A percentile compares a stretch with the other conserved stretches of the same genome.
These are phyloP conservation scores for Takifugu ocellatus DNA, from an alignment of 2,797 vertebrate genomes.

Conservation along the genomic window DNA sequence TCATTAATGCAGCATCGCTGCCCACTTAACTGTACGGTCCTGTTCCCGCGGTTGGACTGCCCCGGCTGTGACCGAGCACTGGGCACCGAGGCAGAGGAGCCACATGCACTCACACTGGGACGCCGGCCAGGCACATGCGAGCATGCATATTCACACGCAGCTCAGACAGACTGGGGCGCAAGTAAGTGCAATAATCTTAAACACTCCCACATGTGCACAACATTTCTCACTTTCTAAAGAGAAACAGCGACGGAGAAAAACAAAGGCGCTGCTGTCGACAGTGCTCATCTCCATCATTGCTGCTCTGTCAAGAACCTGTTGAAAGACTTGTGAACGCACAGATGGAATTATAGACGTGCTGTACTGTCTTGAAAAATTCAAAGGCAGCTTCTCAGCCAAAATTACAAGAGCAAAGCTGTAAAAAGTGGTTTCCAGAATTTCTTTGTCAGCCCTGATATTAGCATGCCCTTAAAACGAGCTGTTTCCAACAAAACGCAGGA, in stretches of 20 bases:
- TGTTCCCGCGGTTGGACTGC: conserved; percentile 32
- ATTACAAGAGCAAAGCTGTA: not conserved
- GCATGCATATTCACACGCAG: not conserved
- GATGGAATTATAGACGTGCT: not conserved
- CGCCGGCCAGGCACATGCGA: conserved; percentile 5
- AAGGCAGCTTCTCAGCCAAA: not conserved
- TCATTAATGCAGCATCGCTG: conserved; percentile 68
- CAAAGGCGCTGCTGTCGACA: not conserved
- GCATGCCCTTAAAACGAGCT: not conserved
- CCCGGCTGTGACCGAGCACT: conserved; percentile 36
- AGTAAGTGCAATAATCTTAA: conserved; percentile 1
- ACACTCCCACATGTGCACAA: not conserved
- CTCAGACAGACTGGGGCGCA: not conserved
- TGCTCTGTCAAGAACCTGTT: not conserved
- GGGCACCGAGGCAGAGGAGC: conserved; percentile 39
- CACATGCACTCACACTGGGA: conserved; percentile 2
- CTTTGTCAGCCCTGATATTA: not conserved
- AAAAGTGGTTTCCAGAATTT: not conserved
- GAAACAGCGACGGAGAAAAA: not conserved
- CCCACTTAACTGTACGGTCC: conserved; percentile 52
- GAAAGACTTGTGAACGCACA: not conserved
- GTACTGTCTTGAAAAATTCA: too few species aligned
- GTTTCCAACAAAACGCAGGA: not conserved
- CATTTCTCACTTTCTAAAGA: not conserved
- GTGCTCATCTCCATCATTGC: not conserved